Evolutionary conservation across 1,140 invertebrate species (phyloP).

Genomic region (Philotrypesis tridentata): DNA sequence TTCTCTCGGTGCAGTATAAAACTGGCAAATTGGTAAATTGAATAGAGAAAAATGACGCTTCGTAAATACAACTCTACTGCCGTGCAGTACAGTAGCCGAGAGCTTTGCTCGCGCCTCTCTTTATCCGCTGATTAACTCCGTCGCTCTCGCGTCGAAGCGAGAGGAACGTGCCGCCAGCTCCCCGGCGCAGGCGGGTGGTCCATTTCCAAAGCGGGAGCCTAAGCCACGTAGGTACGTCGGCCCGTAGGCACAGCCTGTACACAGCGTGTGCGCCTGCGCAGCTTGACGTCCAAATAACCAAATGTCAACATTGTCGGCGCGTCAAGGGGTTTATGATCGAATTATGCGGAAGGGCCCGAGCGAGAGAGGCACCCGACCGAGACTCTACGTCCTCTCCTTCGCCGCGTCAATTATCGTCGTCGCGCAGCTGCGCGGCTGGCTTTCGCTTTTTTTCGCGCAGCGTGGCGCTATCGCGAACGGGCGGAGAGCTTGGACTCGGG

Average conservation of each 20-base stretch:
- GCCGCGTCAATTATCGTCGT: conserved; percentile 13
- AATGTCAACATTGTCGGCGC: conserved; percentile 47
- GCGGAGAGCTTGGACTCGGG: background rate
- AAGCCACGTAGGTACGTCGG: no score
- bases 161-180: background rate
- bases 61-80: background rate
- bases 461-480: no score
- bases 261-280: conserved; percentile 18
- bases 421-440: conserved; percentile 13
- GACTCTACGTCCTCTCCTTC: background rate
- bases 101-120: conserved; percentile 4
- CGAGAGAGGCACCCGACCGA: background rate
- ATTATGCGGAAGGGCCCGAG: conserved; percentile 29
- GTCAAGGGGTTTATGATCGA: conserved; percentile 50
- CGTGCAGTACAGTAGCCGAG: background rate
- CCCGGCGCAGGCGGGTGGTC: background rate
- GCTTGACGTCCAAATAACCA: conserved; percentile 43
- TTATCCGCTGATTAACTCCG: conserved; percentile 41
- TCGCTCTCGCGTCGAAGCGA: background rate
- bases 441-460: background rate
- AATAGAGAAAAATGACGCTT: no score
- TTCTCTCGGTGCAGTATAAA: no score
- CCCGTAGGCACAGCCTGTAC: background rate
- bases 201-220: background rate
- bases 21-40: no score